phyloP scores from a whole-genome alignment of 1,140 invertebrate species.

The Chlorops oryzae region DNA sequence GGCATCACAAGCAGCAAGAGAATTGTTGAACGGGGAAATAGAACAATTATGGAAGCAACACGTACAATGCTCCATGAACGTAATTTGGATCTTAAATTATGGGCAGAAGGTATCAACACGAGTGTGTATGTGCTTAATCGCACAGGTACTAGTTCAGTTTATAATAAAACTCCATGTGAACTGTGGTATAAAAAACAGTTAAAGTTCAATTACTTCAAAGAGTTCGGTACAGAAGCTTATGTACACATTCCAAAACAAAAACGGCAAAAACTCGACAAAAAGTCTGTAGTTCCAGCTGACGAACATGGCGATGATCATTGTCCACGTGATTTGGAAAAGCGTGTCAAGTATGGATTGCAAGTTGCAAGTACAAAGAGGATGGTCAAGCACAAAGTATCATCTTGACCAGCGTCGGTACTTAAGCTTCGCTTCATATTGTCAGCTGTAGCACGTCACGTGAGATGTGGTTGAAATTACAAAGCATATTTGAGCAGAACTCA shows the following conservation, averaged over 20 bases:
- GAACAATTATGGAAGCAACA: constrained; percentile 26
- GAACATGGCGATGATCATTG: too few species aligned
- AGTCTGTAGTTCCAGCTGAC: too few species aligned
- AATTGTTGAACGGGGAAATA: constrained; percentile 24
- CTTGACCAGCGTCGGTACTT: constrained; percentile 22
- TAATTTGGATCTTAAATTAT: constrained; percentile 14
- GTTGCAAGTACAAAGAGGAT: constrained; percentile 6
- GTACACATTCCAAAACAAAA: constrained; percentile 1
- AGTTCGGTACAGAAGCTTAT: not conserved
- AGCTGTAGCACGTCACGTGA: constrained; percentile 30
- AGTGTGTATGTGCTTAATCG: constrained; percentile 40
- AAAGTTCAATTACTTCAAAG: constrained; percentile 11
- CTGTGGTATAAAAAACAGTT: constrained; percentile 22
- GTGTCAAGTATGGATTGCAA: not conserved
- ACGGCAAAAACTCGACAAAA: not conserved
- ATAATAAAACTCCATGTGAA: constrained; percentile 36
- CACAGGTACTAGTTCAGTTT: constrained; percentile 24
- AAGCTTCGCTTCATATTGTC: constrained; percentile 34
- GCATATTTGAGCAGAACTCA: constrained; percentile 42
- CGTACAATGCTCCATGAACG: constrained; percentile 4
- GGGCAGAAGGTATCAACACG: constrained; percentile 39
- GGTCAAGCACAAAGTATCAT: constrained; percentile 27
- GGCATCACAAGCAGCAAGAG: too few species aligned
- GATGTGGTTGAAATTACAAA: constrained; percentile 41
- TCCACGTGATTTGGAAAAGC: not conserved